Evolutionary conservation across 2,888 invertebrate species (phyloP).

Genomic region (Brenthis hecate): DNA sequence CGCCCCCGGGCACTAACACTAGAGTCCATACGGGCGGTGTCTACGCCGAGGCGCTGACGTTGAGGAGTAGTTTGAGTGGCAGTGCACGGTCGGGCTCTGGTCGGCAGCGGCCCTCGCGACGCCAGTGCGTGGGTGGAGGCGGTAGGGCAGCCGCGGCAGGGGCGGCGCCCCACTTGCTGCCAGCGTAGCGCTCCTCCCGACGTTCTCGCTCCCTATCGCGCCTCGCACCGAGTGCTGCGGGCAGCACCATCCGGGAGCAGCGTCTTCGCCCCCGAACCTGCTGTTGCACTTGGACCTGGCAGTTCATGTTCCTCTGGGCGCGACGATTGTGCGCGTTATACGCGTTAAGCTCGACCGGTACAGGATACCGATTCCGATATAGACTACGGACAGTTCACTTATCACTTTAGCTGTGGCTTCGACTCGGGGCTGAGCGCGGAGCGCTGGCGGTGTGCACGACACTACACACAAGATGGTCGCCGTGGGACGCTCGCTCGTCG

Average conservation of each 20-base stretch:
- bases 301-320: conserved; percentile 51
- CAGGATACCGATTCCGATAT: too few relatives aligned
- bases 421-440: conserved; percentile 54
- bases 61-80: conserved; percentile 85
- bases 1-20: conserved; percentile 67
- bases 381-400: conserved; percentile 56
- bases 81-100: conserved; percentile 81
- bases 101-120: conserved; percentile 73
- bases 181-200: conserved; percentile 81
- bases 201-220: conserved; percentile 47
- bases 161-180: conserved; percentile 91
- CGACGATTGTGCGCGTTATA: too few relatives aligned
- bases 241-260: conserved; percentile 51
- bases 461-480: conserved; percentile 67
- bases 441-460: conserved; percentile 53
- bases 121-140: conserved; percentile 91
- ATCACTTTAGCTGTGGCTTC: conserved; percentile 57
- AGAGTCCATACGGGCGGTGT: conserved; percentile 61
- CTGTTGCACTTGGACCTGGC: conserved; percentile 54
- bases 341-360: conserved; percentile 10
- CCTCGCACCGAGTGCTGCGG: conserved; percentile 49
- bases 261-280: conserved; percentile 59
- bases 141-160: conserved; percentile 90
- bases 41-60: conserved; percentile 74
- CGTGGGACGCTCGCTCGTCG: conserved; percentile 50